Base-by-base conservation (phyloP, 92 coral and sea anemone genomes). In the Muricea muricata region DNA sequence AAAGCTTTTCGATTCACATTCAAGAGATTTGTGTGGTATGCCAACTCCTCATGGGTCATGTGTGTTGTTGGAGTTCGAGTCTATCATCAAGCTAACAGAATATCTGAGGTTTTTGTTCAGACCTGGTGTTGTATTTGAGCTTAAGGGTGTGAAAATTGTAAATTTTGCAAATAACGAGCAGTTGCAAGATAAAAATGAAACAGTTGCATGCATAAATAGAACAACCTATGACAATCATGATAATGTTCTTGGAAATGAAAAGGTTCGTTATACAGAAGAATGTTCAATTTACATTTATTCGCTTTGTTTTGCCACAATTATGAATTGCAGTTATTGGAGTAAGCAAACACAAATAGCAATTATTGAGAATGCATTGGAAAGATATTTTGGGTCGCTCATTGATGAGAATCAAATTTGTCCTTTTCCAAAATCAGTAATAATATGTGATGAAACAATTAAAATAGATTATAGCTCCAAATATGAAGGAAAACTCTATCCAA, bases 1-100 rank as follows among this genome's bases (percentile, higher is more conserved):
- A 32, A 85, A 79, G 48, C 57, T 87, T 73, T 46, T 82, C 55
- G 90, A 87, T 81, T 87, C 87, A 24, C 90, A 81, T 87, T 87
- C 88, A 57, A 82, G 77, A 61, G 91, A 87, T 48, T 65, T 74
- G 9, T 57, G 41, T 82, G 88, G 91, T 83, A 61, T 87, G 91
- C 91, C 7, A 1, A 13, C 9, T 9, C 50, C 50, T 45, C 12
- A 9, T 45, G 50, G 42, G 4, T 37, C 50, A 12, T 83, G 88
- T 76, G 84, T 75, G 21, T 75, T 88, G 73, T 76, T 83, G 61
- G 60, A 88, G 46, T 14, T 82, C 25, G 40, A 73, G 37, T 39
- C 40, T 18, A 24, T 82, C 3, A 55, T 76, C 29, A 29, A 73
- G 45, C 66, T 75, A 23, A 32, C 46, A 34, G 47, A 50, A 26